Percentiles rank a stretch among this genome's conserved stretches.
These are phyloP conservation scores for Sylvilagus floridanus DNA, from an alignment of 2,797 vertebrate species.

Conservation along the genomic window DNA sequence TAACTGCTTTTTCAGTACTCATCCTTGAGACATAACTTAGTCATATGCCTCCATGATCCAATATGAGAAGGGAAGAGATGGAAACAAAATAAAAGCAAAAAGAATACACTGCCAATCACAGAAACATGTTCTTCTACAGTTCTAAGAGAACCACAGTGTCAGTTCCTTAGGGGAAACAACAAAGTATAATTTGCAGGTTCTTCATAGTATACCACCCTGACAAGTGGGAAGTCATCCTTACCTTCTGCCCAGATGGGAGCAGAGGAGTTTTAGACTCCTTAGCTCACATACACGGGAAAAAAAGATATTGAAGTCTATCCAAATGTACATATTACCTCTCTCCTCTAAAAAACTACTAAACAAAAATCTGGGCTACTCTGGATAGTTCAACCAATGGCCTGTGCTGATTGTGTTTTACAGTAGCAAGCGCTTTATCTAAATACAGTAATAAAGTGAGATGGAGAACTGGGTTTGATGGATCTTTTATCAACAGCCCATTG, in stretches of 20 bases:
- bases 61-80: background rate
- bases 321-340: background rate
- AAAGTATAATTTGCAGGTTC: background rate
- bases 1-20: background rate
- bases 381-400: constrained; percentile 13
- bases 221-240: background rate
- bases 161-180: background rate
- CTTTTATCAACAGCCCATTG: constrained; percentile 62
- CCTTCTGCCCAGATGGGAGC: background rate
- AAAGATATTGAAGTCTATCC: background rate
- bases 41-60: background rate
- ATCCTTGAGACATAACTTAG: background rate
- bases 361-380: constrained; percentile 9
- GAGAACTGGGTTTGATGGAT: background rate
- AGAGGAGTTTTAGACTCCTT: background rate
- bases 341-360: background rate
- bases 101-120: background rate
- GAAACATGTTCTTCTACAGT: background rate
- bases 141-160: background rate
- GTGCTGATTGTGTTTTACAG: constrained; percentile 51
- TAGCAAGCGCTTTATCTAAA: constrained; percentile 57
- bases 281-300: background rate
- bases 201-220: background rate
- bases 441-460: constrained; percentile 30
- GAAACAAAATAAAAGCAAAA: background rate